Evolutionary conservation across 2,888 invertebrate species (phyloP).

Genomic region (Acleris holmiana): DNA sequence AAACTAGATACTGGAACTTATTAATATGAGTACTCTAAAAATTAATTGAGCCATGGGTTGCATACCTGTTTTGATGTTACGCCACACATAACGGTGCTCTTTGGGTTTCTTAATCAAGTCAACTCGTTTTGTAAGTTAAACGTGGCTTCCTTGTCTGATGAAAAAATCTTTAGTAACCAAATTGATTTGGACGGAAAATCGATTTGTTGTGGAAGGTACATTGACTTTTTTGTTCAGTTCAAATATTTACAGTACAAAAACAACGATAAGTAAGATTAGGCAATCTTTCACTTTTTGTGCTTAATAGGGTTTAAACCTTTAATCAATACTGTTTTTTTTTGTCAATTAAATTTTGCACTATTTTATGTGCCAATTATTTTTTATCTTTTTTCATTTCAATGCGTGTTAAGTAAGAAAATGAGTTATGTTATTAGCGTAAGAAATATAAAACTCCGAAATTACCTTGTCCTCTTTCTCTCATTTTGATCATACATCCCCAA

Average conservation of each 20-base stretch:
- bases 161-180: slow-evolving; percentile 35
- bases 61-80: slow-evolving; percentile 31
- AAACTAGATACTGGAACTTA: slow-evolving; percentile 3
- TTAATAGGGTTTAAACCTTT: too few species aligned
- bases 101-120: slow-evolving; percentile 34
- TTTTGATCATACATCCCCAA: too few species aligned
- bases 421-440: too few species aligned
- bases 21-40: slow-evolving; percentile 14
- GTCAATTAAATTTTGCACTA: too few species aligned
- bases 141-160: slow-evolving; percentile 16
- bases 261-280: too few species aligned
- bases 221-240: slow-evolving; percentile 20
- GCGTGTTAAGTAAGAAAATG: too few species aligned
- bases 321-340: too few species aligned
- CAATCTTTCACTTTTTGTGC: too few species aligned
- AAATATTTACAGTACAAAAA: neutral
- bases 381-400: too few species aligned
- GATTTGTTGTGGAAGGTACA: slow-evolving; percentile 20
- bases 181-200: slow-evolving; percentile 29
- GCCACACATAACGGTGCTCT: slow-evolving; percentile 34
- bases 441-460: too few species aligned
- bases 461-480: too few species aligned
- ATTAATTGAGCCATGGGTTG: slow-evolving; percentile 25
- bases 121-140: slow-evolving; percentile 27
- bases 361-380: too few species aligned